Evolutionary conservation across 2,888 invertebrate genomes (phyloP).

Genomic region (Cylloceria caligata): DNA sequence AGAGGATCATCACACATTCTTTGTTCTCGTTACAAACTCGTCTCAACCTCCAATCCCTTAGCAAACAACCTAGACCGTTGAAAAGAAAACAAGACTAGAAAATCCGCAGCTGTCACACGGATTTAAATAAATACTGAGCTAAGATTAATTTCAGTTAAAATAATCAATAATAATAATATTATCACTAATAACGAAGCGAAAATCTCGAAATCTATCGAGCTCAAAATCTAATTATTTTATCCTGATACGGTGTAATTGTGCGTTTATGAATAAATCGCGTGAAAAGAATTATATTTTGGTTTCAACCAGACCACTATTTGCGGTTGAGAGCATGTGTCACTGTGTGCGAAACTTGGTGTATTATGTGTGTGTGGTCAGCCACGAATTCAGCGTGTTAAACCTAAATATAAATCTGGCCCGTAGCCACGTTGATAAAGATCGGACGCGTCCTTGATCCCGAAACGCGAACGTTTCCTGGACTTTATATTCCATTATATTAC

Average conservation of each 20-base stretch:
- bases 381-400: slow-evolving; percentile 60
- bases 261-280: neutral
- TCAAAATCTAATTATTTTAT: neutral
- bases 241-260: neutral
- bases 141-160: slow-evolving; percentile 27
- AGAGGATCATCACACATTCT: slow-evolving; percentile 43
- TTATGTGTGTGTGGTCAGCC: slow-evolving; percentile 49
- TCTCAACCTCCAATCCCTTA: neutral
- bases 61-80: slow-evolving; percentile 38
- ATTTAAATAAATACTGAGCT: slow-evolving; percentile 31
- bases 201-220: neutral
- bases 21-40: slow-evolving; percentile 32
- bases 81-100: slow-evolving; percentile 22
- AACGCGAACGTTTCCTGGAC: slow-evolving; percentile 61
- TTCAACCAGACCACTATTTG: slow-evolving; percentile 49
- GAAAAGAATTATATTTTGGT: slow-evolving; percentile 37
- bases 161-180: slow-evolving; percentile 24
- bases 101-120: slow-evolving; percentile 38
- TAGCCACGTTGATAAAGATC: slow-evolving; percentile 67
- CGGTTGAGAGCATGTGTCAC: slow-evolving; percentile 40
- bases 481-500: neutral
- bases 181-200: neutral
- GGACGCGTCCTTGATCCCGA: slow-evolving; percentile 63
- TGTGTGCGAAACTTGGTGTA: neutral
- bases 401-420: slow-evolving; percentile 66